Base-by-base conservation (phyloP, 2,888 invertebrate genomes). In the Creontiades dilutus region DNA sequence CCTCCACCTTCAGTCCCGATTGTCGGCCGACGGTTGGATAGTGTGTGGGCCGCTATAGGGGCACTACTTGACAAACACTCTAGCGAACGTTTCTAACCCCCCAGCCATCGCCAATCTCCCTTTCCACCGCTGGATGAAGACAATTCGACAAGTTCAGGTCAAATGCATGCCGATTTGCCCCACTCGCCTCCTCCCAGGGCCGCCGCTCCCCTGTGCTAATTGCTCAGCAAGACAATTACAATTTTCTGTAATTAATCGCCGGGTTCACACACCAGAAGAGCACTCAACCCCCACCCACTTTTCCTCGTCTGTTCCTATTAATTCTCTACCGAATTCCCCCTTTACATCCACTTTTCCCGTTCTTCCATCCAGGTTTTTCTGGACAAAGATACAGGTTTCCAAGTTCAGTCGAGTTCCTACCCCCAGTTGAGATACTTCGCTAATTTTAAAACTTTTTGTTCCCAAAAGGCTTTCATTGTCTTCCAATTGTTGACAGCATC, bases 61-160 rank as follows among this genome's bases (percentile, higher is more conserved):
- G 68, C 87, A 80, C 90, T 80, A 87, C 90, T 90, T 90, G 85
- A 90, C 90, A 90, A 90, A 90, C 90, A 90, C 90, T 90, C 86
- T 52, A 80, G 55, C 23, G 82, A 47, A 82, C 76, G 47, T n/a
- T 46, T 52, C 47, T 28, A 48, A 85, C 86, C 86, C 82, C 87
- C 81, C 85, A 55, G 76, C 87, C 87, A 76, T 85, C 48, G 48
- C 52, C 85, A 81, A 78, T 57, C 81, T 86, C 90, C 48, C 78
- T 81, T 86, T 84, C 88, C 68, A 84, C 90, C 88, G 61, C 88
- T 76, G 82, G 61, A 61, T 90, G 78, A 78, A 87, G 91, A 90
- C 91, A 91, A 91, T 91, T 91, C 91, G 91, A 91, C 91, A 90
- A 91, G 91, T 91, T 91, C 90, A 91, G 90, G 91, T 90, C 91